Base-by-base conservation (phyloP, 2,888 invertebrate species). In the Pedicia rivosa region DNA sequence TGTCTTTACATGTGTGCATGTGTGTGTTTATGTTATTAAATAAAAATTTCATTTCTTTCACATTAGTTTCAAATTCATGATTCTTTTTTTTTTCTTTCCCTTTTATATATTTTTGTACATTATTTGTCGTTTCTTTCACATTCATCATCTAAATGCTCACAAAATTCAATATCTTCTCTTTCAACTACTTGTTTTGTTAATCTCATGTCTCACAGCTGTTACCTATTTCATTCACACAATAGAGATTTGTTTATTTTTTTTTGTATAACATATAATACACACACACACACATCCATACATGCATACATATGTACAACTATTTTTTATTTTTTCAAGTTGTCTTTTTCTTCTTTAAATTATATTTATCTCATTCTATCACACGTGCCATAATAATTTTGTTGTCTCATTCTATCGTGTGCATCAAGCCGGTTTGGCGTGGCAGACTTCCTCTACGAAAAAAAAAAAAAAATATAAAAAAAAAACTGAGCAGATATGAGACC, bases 401-500 rank as follows among this genome's bases (percentile, higher is more conserved):
- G 32, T 32, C 30, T 30, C 30, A 30, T 30, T 32, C 32, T 32
- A 14, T 13, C 32, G 19, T 22, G 13, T 31, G 22, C 32, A 32
- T 22, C 32, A 45, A 49, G 47, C 49, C 47, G 47, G 47, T 50
- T 48, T 48, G 47, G 48, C 47, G 47, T 50, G 47, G 48, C 47
- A 50, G 46, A 46, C 46, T 46, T 46, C 46, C 46, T 46, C 42
- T 44, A 39, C 20, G 17, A 30, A 27, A 17, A 34, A 15, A 29
- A 29, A 33, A 27, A 22, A 12, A 13, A 30, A 30, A 22, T 30
- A 37, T 25, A n/a, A 27, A 22, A 12, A 13, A 30, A 30, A 22
- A 22, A 37, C 16, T 7, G 32, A 17, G 17, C 30, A 57, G 58
- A 57, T 57, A 58, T 56, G 54, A 56, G 54, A 58, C 58, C 58